Base-by-base conservation (phyloP, 2,797 vertebrate genomes). In the Artibeus jamaicensis region DNA sequence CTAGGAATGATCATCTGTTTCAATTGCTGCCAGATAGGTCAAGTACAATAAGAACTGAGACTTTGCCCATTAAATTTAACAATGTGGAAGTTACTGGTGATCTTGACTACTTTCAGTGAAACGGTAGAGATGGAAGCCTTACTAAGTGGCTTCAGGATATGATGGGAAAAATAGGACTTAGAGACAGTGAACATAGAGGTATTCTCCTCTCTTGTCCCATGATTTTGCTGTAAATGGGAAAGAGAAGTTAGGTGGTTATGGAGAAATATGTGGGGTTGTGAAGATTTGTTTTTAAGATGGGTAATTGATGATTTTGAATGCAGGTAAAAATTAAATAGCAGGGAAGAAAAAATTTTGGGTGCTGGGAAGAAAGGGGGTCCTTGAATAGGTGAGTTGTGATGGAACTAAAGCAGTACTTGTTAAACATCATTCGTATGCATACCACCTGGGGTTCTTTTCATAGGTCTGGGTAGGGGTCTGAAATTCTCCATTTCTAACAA, bases 161-260 rank as follows among this genome's bases (percentile, higher is more conserved):
- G 70, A 10, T n/a, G 44, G 46, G 70, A 8, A 65, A 93, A 88
- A 67, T 86, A 77, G 42, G 37, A 71, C 57, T 79, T 88, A 22
- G 85, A 92, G 46, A 67, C 34, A 67, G 21, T 79, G 32, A 71
- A 48, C 42, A 3, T 59, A 91, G 78, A 96, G 44, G 15, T 81
- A 6, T 48, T 6, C 39, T 22, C 42, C 15, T 42, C 46, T 18
- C 9, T 14, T 79, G 42, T 22, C 26, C 68, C 12, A 2, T 76
- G 83, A 84, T 71, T 93, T 74, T 62, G 12, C 32, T 79, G 16
- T 83, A 86, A 93, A n/a, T 87, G 44, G n/a, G 73, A 83, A 82
- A 77, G 50, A 78, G 42, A 70, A 73, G 32, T 93, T 42, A n/a
- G 22, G 9, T 85, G 44, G 22, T 78, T 16, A 37, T 94, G 18